Base-by-base conservation (phyloP, 2,113 vertebrate genomes). In the Etheostoma spectabile region DNA sequence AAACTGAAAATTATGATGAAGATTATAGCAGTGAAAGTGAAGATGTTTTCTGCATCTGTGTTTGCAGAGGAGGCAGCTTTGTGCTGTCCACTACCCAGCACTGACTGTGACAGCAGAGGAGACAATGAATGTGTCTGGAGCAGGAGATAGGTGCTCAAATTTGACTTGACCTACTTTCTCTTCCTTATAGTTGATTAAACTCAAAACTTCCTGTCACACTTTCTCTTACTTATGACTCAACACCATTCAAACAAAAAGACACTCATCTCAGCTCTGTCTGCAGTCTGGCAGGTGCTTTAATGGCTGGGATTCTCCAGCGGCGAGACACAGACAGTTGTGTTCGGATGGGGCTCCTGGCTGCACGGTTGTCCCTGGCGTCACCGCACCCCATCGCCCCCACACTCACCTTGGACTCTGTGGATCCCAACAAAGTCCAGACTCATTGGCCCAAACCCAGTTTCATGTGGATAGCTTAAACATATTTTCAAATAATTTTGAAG, bases 111-210 rank as follows among this genome's bases (percentile, higher is more conserved):
- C 89, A 14, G 52, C 85, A 69, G 94, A 96, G 48, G 94, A 97
- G 67, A 96, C 91, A 1, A 76, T 96, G 64, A 98, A 96, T 0
- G 97, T 97, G 48, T 98, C 97, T 0, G 97, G 97, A 92, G 97
- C 97, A 2, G 97, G 97, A 21, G 97, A 98, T 88, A 98, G 97
- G 97, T 97, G 91, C 52, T 67, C 14, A 69, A 80, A 27, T 68
- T 42, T 55, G 63, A 46, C 30, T 10, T 55, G 6, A 60, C 27
- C 63, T 63, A 38, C 8, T 68, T 80, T 16, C 30, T 76, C 4
- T 21, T 46, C 33, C 3, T 6, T 53, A 21, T 66, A 60, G 7
- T 48, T 59, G 2, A 59, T 74, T 74, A 7, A 46, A 59, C 35
- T 49, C 5, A 33, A 46, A 53, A 53, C 33, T 84, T 55, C 24